Conservation (phyloP, 1,140 invertebrate genomes). For the Drosophila lowei region DNA sequence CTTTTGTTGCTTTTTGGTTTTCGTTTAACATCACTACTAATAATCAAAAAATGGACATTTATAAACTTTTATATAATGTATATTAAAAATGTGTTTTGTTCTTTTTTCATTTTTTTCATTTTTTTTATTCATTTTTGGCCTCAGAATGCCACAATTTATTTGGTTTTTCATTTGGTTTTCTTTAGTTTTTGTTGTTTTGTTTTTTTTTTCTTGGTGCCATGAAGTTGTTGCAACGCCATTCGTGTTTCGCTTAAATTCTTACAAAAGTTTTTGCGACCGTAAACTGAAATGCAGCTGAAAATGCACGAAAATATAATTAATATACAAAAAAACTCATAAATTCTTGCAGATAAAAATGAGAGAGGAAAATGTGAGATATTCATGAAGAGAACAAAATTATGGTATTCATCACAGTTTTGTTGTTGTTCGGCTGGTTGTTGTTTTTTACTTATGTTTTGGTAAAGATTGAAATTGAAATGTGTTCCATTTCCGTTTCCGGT, state of each 20-base stretch:
- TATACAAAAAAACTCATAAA: slow-evolving; percentile 11
- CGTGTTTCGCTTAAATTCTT: slow-evolving; percentile 33
- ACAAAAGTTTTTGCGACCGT: slow-evolving; percentile 27
- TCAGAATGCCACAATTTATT: slow-evolving; percentile 30
- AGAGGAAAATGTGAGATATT: slow-evolving; percentile 13
- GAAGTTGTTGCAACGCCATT: slow-evolving; percentile 56
- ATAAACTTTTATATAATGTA: slow-evolving; percentile 75
- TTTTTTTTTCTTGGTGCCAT: slow-evolving; percentile 45
- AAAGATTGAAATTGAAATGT: slow-evolving; percentile 29
- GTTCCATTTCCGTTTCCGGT: slow-evolving; percentile 26
- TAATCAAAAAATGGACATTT: slow-evolving; percentile 82
- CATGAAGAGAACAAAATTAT: slow-evolving; percentile 48
- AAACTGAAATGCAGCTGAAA: slow-evolving; percentile 22
- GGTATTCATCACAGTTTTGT: slow-evolving; percentile 75
- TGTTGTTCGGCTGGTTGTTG: slow-evolving; percentile 50
- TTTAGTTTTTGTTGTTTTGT: not conserved
- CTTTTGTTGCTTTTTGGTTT: slow-evolving; percentile 32
- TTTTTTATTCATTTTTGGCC: slow-evolving; percentile 38
- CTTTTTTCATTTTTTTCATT: slow-evolving; percentile 7
- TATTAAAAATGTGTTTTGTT: slow-evolving; percentile 66
- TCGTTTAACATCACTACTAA: slow-evolving; percentile 75
- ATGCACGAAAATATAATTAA: slow-evolving; percentile 7
- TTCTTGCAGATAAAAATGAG: not conserved
- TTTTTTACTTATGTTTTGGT: slow-evolving; percentile 11
- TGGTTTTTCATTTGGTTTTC: slow-evolving; percentile 19